These are phyloP conservation scores for Lapara coniferarum DNA, from an alignment of 2,888 invertebrate species.

Conservation along the genomic window DNA sequence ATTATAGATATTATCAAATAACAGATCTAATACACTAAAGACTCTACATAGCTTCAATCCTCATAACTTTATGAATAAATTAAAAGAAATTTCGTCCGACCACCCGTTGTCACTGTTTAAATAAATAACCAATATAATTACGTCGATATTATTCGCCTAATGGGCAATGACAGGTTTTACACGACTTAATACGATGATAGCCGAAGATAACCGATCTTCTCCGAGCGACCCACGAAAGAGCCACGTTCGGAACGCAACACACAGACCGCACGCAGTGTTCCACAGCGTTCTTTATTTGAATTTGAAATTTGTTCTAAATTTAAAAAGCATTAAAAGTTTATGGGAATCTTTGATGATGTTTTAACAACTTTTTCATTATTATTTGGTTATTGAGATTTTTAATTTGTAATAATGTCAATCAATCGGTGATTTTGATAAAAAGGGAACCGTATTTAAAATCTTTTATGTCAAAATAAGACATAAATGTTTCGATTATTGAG, in stretches of 20 bases:
- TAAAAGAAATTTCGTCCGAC: constrained; percentile 9
- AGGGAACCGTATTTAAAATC: background rate
- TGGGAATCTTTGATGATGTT: constrained; percentile 22
- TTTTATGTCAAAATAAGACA: constrained; percentile 13
- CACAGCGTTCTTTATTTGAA: constrained; percentile 27
- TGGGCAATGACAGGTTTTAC: constrained; percentile 49
- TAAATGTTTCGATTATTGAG: constrained; percentile 1
- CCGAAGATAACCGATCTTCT: constrained; percentile 36
- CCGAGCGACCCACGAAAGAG: constrained; percentile 8
- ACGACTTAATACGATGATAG: constrained; percentile 41
- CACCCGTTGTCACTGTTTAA: constrained; percentile 23
- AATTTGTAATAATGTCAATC: constrained; percentile 25
- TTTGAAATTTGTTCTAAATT: constrained; percentile 25
- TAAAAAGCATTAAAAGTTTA: constrained; percentile 27
- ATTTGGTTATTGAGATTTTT: constrained; percentile 17
- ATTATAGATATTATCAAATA: background rate
- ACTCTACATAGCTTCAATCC: background rate
- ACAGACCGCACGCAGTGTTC: constrained; percentile 10
- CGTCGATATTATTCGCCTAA: constrained; percentile 47
- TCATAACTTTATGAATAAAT: constrained; percentile 11
- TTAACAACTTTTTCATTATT: constrained; percentile 24
- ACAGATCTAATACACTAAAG: background rate
- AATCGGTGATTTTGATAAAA: constrained; percentile 18
- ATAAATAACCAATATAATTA: constrained; percentile 36
- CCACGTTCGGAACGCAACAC: constrained; percentile 13